Evolutionary conservation across 1,140 invertebrate genomes (phyloP).

Genomic region (Nebria ingens): DNA sequence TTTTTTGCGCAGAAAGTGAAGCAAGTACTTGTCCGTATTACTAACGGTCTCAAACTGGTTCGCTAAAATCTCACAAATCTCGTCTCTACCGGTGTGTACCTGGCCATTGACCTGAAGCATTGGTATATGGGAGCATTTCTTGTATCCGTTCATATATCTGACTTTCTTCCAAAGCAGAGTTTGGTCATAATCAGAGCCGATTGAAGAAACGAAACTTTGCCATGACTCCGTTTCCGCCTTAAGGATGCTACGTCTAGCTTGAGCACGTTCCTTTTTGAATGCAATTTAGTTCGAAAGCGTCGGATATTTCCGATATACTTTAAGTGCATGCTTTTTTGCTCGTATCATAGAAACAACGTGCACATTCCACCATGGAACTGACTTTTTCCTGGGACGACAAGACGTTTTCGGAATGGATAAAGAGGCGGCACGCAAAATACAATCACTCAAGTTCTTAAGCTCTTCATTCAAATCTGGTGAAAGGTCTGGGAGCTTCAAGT

Average conservation of each 20-base stretch:
- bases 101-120: background rate
- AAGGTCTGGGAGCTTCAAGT: background rate
- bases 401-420: background rate
- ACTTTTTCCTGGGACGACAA: background rate
- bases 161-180: background rate
- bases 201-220: background rate
- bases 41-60: background rate
- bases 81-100: background rate
- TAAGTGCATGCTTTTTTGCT: background rate
- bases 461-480: background rate
- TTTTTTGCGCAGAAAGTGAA: background rate
- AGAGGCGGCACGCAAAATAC: background rate
- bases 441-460: background rate
- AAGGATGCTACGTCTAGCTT: background rate
- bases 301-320: background rate
- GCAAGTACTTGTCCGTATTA: background rate
- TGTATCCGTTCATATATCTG: background rate
- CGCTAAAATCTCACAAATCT: background rate
- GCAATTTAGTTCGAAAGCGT: background rate
- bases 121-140: background rate
- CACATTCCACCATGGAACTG: background rate
- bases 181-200: background rate
- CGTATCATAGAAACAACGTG: background rate
- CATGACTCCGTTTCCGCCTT: background rate
- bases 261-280: background rate